Percentiles rank a stretch among this genome's conserved stretches.
phyloP scores from a whole-genome alignment of 2,113 vertebrate species.

The Saccopteryx leptura region DNA sequence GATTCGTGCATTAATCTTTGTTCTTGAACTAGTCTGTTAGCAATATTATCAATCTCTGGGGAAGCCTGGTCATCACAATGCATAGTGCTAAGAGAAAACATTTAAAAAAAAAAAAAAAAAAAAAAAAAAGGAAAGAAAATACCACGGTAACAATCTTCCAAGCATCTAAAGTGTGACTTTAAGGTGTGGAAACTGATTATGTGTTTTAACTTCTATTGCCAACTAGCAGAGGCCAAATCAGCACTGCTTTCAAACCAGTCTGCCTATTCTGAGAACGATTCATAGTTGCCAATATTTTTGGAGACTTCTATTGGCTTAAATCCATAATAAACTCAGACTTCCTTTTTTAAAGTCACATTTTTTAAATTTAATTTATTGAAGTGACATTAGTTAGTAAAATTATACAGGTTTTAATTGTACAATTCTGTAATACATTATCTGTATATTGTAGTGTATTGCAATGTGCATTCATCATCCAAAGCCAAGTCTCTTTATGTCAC shows the following conservation, averaged over 20 bases:
- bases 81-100: neutral
- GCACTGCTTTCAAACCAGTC: neutral
- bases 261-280: neutral
- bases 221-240: neutral
- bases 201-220: neutral
- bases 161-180: neutral
- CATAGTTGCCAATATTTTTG: neutral
- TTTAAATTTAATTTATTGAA: neutral
- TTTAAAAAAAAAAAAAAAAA: neutral
- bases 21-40: slow-evolving; percentile 15
- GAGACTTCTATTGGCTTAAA: neutral
- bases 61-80: slow-evolving; percentile 40
- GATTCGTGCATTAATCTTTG: neutral
- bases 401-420: neutral
- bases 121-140: neutral
- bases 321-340: slow-evolving; percentile 23
- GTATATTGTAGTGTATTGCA: neutral
- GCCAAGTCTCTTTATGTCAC: neutral
- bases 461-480: neutral
- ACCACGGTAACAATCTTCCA: neutral
- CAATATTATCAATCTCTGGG: neutral
- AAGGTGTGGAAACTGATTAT: neutral
- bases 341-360: slow-evolving; percentile 37
- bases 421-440: neutral
- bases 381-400: neutral